Conservation (phyloP, 2,797 vertebrate species). For the Otolemur crassicaudatus region DNA sequence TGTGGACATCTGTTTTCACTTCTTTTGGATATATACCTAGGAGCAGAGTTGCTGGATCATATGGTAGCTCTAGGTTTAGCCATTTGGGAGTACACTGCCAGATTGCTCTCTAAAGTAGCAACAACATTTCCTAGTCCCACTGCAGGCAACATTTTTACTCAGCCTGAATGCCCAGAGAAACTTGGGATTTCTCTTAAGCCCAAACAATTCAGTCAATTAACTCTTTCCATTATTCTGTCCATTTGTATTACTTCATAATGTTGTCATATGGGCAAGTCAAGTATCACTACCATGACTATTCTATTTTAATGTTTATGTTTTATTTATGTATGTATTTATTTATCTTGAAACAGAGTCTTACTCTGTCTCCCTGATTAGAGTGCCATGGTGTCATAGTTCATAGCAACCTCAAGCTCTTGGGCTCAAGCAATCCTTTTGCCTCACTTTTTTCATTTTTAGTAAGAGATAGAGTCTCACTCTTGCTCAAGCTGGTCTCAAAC, state of each 20-base stretch:
- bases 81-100: background rate
- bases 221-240: background rate
- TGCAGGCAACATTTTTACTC: background rate
- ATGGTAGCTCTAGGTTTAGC: background rate
- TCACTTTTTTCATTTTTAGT: too few relatives aligned
- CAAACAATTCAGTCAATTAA: background rate
- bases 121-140: background rate
- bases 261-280: background rate
- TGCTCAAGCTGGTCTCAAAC: too few relatives aligned
- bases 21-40: background rate
- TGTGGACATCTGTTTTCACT: background rate
- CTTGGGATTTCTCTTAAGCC: background rate
- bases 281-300: background rate
- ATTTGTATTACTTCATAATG: background rate
- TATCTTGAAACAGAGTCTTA: too few relatives aligned
- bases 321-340: too few relatives aligned
- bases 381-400: too few relatives aligned
- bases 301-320: background rate
- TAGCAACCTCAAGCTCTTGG: too few relatives aligned
- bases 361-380: too few relatives aligned
- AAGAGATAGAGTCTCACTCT: too few relatives aligned
- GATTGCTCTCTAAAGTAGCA: background rate
- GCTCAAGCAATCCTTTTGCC: too few relatives aligned
- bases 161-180: background rate
- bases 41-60: background rate